A percentile compares a stretch with the other conserved stretches of the same genome.
These are phyloP conservation scores for Albula glossodonta DNA, from an alignment of 2,113 vertebrate species.

Conservation along the genomic window DNA sequence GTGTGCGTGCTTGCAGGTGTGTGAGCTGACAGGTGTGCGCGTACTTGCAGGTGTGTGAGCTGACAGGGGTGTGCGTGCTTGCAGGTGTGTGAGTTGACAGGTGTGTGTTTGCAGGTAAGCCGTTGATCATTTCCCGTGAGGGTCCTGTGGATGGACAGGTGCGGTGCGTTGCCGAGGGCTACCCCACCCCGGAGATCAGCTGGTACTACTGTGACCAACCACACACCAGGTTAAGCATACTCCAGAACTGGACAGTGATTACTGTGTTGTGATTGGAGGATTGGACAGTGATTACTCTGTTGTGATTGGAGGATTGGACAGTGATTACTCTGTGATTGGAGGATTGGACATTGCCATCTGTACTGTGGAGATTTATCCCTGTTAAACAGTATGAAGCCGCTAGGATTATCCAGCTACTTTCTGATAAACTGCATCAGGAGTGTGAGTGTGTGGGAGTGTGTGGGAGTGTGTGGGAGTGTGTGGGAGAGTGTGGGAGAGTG, in stretches of 20 bases:
- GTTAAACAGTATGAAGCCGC: background rate
- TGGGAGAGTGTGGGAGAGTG: no score
- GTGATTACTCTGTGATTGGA: no score
- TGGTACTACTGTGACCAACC: constrained; percentile 91
- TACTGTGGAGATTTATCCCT: no score
- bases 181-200: constrained; percentile 86
- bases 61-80: background rate
- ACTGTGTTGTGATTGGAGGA: background rate
- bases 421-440: no score
- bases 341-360: no score
- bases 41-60: background rate
- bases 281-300: background rate
- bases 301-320: constrained; percentile 13
- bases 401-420: background rate
- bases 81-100: no score
- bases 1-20: no score
- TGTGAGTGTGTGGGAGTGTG: no score
- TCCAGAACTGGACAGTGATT: no score
- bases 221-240: constrained; percentile 74
- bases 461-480: no score
- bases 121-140: constrained; percentile 82
- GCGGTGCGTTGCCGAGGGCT: constrained; percentile 87
- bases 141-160: constrained; percentile 83
- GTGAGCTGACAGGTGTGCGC: background rate
- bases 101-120: constrained; percentile 76